Base-by-base conservation (phyloP, 2,797 vertebrate genomes). In the Aphelocoma californica region DNA sequence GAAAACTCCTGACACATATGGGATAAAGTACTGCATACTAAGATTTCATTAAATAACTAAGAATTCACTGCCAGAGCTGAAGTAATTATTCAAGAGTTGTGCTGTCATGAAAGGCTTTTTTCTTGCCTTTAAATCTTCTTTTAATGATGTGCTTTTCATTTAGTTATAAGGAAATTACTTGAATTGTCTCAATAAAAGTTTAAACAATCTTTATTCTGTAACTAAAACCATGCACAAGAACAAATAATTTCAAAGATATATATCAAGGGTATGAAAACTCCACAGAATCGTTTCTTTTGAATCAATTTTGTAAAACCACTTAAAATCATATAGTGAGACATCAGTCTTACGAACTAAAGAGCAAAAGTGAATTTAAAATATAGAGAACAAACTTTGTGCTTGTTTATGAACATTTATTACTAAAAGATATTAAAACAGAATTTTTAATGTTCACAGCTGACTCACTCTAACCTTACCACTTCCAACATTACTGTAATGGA, bases 21-120 rank as follows among this genome's bases (percentile, higher is more conserved):
- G 34, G 31, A 81, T 70, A 70, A 90, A 87, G 25, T 61, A 51
- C 50, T 61, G 36, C 60, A 70, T 45, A 45, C 34, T 64, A 78
- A 54, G 57, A 78, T 91, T 93, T 91, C 65, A 71, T 93, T 90
- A 90, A 92, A 88, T 92, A 73, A 92, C 50, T 9, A 74, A 81
- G 71, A 86, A 80, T 72, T 95, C 60, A 66, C 58, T 73, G 47
- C 53, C 17, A 5, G 58, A 84, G 62, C 32, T 81, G 47, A 92
- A 90, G 58, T 72, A 90, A 71, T 79, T 89, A 86, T 86, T 93
- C 50, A 81, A 75, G 58, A 90, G 11, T 71, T 82, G 50, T 80
- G 14, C 20, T 89, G 8, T 81, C 51, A 58, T 62, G 19, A 65
- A 92, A 62, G 32, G 26, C 19, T 86, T 91, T 93, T 87, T 70